Evolutionary conservation across 2,797 vertebrate genomes (phyloP).

Genomic region (Phrynocephalus guinanensis): DNA sequence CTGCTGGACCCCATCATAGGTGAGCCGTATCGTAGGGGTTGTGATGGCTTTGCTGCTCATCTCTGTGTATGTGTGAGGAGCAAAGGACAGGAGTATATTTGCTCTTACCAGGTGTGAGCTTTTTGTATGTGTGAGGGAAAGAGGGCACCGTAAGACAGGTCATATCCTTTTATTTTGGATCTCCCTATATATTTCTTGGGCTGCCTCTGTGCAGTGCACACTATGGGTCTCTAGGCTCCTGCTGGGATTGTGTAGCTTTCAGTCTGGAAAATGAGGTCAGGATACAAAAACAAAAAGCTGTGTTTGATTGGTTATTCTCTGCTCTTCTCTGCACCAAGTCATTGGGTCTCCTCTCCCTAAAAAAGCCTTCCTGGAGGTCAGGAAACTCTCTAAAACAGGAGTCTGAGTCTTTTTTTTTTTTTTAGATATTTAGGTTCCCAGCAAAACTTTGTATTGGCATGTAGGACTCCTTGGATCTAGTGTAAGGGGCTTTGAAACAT

Average conservation of each 20-base stretch:
- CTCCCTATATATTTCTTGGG: neutral
- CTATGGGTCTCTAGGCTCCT: neutral
- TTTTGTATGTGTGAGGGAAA: too few species aligned
- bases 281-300: neutral
- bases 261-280: neutral
- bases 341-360: neutral
- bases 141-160: neutral
- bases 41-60: neutral
- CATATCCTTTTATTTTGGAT: neutral
- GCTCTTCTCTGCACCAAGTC: neutral
- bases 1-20: neutral
- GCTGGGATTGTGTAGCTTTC: too few species aligned
- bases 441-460: neutral
- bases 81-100: neutral
- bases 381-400: neutral
- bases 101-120: neutral
- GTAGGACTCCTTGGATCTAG: neutral
- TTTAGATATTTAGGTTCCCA: neutral
- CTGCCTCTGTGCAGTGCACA: neutral
- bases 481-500: neutral
- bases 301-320: neutral
- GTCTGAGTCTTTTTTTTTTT: neutral
- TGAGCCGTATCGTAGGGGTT: neutral
- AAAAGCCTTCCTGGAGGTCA: neutral
- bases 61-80: neutral